Percentiles rank a stretch among this genome's conserved stretches.
Conservation (phyloP, 1,140 invertebrate genomes). For the Zaprionus tsacasi region DNA sequence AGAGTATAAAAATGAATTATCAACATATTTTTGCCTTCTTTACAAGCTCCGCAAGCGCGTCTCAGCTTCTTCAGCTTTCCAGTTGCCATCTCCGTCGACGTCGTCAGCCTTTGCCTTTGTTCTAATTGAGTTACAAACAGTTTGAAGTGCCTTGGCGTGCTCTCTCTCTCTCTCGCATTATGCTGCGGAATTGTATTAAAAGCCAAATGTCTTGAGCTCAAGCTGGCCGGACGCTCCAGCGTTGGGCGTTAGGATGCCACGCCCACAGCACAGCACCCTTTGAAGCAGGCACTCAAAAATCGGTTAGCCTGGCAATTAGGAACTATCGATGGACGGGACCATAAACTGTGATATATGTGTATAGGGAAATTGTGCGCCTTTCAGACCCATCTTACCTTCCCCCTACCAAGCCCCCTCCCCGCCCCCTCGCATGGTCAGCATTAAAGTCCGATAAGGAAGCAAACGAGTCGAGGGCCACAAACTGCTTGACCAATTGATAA, state of each 20-base stretch:
- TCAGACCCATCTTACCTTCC: background rate
- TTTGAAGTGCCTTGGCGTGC: slow-evolving; percentile 48
- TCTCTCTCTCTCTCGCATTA: slow-evolving; percentile 8
- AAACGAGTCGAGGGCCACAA: background rate
- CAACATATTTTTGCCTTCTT: slow-evolving; percentile 68
- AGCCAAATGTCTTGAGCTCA: slow-evolving; percentile 50
- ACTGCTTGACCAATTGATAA: slow-evolving; percentile 71
- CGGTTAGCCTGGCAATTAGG: slow-evolving; percentile 19
- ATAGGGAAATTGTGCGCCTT: background rate
- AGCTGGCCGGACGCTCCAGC: slow-evolving; percentile 6
- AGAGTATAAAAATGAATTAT: slow-evolving; percentile 75
- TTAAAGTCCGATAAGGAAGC: slow-evolving; percentile 58
- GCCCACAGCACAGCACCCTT: background rate
- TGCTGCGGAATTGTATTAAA: slow-evolving; percentile 45
- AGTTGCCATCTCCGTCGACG: too few species aligned
- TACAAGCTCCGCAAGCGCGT: slow-evolving; percentile 20
- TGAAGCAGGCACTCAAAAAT: slow-evolving; percentile 7
- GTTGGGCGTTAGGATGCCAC: background rate
- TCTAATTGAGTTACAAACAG: slow-evolving; percentile 73
- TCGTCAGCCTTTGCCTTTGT: slow-evolving; percentile 48
- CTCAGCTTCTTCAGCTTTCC: slow-evolving; percentile 6
- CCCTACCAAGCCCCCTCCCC: background rate
- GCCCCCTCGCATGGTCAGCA: slow-evolving; percentile 25
- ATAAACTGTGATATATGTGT: slow-evolving; percentile 3
- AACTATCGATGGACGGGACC: slow-evolving; percentile 7